These are phyloP conservation scores for Cheilosia vulpina DNA, from an alignment of 2,888 invertebrate genomes.

Conservation along the genomic window DNA sequence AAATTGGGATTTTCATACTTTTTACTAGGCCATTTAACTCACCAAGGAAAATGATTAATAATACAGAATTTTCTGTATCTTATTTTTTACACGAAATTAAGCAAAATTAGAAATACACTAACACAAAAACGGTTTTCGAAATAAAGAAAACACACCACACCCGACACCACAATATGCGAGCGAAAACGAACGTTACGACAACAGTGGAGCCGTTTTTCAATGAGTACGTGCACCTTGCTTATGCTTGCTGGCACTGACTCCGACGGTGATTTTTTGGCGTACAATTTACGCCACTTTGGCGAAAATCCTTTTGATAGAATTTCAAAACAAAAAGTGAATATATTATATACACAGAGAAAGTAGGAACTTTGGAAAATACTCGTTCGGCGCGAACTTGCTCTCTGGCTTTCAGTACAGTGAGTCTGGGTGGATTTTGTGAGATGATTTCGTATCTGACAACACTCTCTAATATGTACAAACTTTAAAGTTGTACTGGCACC, in stretches of 20 bases:
- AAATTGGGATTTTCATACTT: constrained; percentile 11
- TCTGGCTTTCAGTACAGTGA: constrained; percentile 43
- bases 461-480: too few species aligned
- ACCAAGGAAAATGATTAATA: constrained; percentile 49
- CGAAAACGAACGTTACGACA: constrained; percentile 68
- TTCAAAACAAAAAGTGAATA: constrained; percentile 50
- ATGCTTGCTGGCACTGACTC: constrained; percentile 47
- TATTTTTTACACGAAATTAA: background rate
- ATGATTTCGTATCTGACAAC: background rate
- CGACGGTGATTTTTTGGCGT: constrained; percentile 56
- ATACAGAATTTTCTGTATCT: constrained; percentile 12
- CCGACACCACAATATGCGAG: constrained; percentile 55
- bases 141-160: constrained; percentile 37
- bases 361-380: constrained; percentile 51
- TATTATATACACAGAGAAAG: constrained; percentile 35
- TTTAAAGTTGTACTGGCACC: too few species aligned
- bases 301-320: constrained; percentile 66
- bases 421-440: constrained; percentile 11
- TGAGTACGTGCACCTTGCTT: constrained; percentile 46
- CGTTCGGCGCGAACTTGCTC: background rate
- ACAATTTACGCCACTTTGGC: constrained; percentile 56
- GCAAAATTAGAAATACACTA: constrained; percentile 23
- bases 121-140: constrained; percentile 45
- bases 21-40: constrained; percentile 25
- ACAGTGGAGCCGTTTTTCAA: constrained; percentile 62